Conservation (phyloP, 2,797 vertebrate species). For the Schizothorax lantsangensis region DNA sequence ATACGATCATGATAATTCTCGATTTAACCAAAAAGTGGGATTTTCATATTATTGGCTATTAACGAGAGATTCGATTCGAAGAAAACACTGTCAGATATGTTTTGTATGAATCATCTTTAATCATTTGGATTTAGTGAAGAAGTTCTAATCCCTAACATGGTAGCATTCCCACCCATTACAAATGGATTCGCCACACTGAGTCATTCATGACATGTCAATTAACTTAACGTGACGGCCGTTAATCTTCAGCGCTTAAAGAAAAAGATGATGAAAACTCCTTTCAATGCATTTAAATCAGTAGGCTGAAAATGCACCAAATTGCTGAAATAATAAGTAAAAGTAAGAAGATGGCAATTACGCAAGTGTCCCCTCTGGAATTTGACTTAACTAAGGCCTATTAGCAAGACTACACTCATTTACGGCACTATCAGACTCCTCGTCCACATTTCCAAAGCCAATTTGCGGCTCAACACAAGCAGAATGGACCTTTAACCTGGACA, state of each 20-base stretch:
- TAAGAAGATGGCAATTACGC: slow-evolving; percentile 65
- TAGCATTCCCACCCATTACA: slow-evolving; percentile 18
- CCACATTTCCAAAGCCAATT: slow-evolving; percentile 51
- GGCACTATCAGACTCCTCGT: slow-evolving; percentile 24
- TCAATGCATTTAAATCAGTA: slow-evolving; percentile 32
- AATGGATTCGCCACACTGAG: slow-evolving; percentile 16
- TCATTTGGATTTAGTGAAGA: slow-evolving; percentile 6
- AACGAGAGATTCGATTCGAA: background rate
- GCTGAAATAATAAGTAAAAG: slow-evolving; percentile 64
- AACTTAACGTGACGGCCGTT: background rate
- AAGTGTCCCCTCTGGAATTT: slow-evolving; percentile 61
- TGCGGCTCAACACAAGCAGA: slow-evolving; percentile 35
- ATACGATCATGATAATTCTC: background rate
- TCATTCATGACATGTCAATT: slow-evolving; percentile 35
- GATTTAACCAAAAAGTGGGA: background rate
- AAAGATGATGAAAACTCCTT: slow-evolving; percentile 14
- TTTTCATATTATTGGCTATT: background rate
- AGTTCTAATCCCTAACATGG: background rate
- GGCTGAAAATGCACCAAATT: slow-evolving; percentile 27
- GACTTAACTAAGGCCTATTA: slow-evolving; percentile 54
- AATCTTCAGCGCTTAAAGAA: slow-evolving; percentile 36
- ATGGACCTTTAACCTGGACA: slow-evolving; percentile 23
- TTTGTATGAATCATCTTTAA: slow-evolving; percentile 11
- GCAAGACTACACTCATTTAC: slow-evolving; percentile 44
- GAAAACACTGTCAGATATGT: slow-evolving; percentile 24